These are phyloP conservation scores for Phengaris arion DNA, from an alignment of 2,888 invertebrate genomes.

Conservation along the genomic window DNA sequence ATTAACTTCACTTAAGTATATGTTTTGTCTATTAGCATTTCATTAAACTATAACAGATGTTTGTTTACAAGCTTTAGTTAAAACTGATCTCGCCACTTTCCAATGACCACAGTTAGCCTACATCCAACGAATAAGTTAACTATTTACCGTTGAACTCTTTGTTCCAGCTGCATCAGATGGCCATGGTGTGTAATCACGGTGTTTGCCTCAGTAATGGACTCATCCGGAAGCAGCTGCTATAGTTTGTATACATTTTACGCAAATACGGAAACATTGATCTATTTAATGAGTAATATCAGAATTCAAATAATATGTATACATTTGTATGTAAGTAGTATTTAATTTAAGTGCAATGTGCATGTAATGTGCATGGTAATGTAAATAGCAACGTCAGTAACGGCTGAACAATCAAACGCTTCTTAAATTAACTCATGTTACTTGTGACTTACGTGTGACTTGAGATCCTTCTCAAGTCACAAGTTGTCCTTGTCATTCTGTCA, in stretches of 20 bases:
- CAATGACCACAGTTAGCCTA: neutral
- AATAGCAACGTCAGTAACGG: too few species aligned
- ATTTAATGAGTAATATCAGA: constrained; percentile 5
- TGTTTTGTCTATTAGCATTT: too few species aligned
- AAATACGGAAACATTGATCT: constrained; percentile 13
- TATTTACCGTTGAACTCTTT: neutral
- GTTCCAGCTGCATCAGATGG: constrained; percentile 27
- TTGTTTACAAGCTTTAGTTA: neutral
- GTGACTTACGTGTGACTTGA: too few species aligned
- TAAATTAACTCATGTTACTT: too few species aligned
- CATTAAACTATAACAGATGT: neutral
- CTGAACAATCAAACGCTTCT: too few species aligned
- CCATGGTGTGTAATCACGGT: constrained; percentile 36
- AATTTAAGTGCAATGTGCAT: neutral
- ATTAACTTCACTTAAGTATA: too few species aligned
- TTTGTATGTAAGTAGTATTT: neutral
- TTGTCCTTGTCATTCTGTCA: too few species aligned
- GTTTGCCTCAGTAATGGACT: constrained; percentile 42
- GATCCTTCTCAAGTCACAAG: too few species aligned
- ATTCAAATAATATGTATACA: neutral
- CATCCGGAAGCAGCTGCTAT: constrained; percentile 37
- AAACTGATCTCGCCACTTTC: neutral
- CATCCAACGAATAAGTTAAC: neutral
- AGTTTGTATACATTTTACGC: constrained; percentile 30
- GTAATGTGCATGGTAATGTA: neutral